A percentile compares a stretch with the other conserved stretches of the same genome.
Conservation (phyloP, 1,140 invertebrate genomes). For the Papilio polyxenes region DNA sequence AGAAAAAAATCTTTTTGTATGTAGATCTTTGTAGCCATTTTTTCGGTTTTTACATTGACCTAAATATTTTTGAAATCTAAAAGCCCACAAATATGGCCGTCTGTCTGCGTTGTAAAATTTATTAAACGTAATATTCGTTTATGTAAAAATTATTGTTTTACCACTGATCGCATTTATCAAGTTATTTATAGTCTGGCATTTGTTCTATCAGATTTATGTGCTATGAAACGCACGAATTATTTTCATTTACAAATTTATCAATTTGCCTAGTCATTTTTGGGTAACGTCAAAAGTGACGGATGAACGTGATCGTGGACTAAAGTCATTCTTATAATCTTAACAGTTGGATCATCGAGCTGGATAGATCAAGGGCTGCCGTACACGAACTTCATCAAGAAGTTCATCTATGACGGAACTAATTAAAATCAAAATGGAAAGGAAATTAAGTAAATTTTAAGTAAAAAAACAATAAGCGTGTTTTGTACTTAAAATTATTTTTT, state of each 20-base stretch:
- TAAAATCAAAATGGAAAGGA: no score
- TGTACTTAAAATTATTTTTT: no score
- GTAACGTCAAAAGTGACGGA: neutral
- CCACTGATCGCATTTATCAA: constrained; percentile 19
- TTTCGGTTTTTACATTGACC: constrained; percentile 22
- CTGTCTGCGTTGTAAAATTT: constrained; percentile 31
- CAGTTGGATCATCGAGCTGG: no score
- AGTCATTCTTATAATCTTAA: neutral
- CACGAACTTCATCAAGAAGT: no score
- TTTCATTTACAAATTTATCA: neutral
- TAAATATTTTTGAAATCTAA: constrained; percentile 15
- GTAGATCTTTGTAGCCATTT: neutral
- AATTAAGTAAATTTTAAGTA: no score
- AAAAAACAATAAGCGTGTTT: no score
- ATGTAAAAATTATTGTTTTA: constrained; percentile 34
- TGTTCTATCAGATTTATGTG: neutral
- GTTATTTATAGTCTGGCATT: constrained; percentile 27
- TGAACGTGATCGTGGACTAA: no score
- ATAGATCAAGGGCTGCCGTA: no score
- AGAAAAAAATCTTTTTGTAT: no score
- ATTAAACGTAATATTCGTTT: constrained; percentile 32
- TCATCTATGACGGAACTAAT: no score
- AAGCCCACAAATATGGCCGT: constrained; percentile 28
- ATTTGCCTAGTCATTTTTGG: neutral
- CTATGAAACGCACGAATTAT: neutral